Percentiles rank a stretch among this genome's conserved stretches.
These are phyloP conservation scores for Anser cygnoides DNA, from an alignment of 2,113 vertebrate species.

Conservation along the genomic window DNA sequence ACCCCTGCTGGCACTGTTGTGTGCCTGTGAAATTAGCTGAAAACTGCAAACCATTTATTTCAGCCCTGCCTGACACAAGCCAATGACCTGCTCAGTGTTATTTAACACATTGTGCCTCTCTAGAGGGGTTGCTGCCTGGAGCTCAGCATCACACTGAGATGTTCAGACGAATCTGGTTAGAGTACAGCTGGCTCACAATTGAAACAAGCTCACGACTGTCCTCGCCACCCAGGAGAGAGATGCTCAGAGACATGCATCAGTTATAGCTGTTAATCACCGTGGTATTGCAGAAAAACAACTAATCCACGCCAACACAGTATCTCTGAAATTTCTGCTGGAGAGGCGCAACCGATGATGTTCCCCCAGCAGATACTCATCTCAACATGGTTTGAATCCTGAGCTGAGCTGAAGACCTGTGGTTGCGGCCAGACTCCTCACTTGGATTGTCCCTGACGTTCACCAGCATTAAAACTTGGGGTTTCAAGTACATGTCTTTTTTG, in stretches of 20 bases:
- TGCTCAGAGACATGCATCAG: neutral
- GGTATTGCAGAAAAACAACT: neutral
- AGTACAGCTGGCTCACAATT: neutral
- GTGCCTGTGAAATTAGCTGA: neutral
- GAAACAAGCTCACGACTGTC: neutral
- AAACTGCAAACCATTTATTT: neutral
- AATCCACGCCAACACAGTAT: fast-evolving
- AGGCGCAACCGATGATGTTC: fast-evolving
- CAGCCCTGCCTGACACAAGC: neutral
- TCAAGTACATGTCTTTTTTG: neutral
- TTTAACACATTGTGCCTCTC: neutral
- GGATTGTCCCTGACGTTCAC: neutral
- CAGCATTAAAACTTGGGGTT: neutral
- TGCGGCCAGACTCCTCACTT: neutral
- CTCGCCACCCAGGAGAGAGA: neutral
- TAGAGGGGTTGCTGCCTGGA: neutral
- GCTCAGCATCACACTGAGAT: neutral
- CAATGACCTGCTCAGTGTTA: neutral
- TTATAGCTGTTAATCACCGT: neutral
- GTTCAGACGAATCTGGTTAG: neutral
- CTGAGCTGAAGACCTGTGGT: neutral
- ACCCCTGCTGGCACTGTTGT: neutral
- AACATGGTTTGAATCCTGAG: neutral
- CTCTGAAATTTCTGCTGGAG: neutral
- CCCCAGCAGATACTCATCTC: neutral